Evolutionary conservation across 2,797 vertebrate species (phyloP).

Genomic region (Leptodon cayanensis): DNA sequence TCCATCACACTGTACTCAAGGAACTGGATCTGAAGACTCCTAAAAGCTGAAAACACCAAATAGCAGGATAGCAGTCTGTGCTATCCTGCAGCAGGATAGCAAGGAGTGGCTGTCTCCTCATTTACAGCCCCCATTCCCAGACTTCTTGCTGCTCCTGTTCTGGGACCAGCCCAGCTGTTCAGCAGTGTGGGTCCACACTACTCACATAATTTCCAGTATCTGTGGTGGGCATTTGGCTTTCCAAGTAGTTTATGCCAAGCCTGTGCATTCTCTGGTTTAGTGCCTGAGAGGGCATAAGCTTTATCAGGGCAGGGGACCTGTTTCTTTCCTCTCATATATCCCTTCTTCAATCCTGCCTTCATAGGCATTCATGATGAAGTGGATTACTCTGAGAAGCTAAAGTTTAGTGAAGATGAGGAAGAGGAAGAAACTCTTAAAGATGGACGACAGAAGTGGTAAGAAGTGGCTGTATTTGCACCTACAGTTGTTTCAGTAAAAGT

Average conservation of each 20-base stretch:
- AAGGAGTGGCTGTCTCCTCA: not conserved
- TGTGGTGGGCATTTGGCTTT: not conserved
- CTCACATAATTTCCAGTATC: not conserved
- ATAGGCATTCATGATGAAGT: conserved; percentile 97
- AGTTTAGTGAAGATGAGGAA: conserved; percentile 98
- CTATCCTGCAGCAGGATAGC: too few relatives aligned
- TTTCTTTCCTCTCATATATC: not conserved
- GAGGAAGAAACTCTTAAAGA: conserved; percentile 86
- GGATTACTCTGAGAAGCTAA: conserved; percentile 96
- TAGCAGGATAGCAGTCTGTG: not conserved
- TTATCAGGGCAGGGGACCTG: not conserved
- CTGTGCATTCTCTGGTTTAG: not conserved
- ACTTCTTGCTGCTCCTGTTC: not conserved
- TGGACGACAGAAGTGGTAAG: conserved; percentile 87
- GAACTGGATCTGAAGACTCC: conserved; percentile 56
- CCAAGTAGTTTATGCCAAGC: not conserved
- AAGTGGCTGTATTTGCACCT: not conserved
- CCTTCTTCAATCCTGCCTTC: not conserved
- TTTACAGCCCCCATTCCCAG: not conserved
- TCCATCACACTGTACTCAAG: conserved; percentile 13
- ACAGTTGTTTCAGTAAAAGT: not conserved
- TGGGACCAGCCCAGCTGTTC: not conserved
- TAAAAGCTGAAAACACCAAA: conserved; percentile 45
- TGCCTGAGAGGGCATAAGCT: not conserved
- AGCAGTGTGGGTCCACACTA: not conserved